These are phyloP conservation scores for Apogon talboti DNA, from an alignment of 2,797 vertebrate genomes.

Conservation along the genomic window DNA sequence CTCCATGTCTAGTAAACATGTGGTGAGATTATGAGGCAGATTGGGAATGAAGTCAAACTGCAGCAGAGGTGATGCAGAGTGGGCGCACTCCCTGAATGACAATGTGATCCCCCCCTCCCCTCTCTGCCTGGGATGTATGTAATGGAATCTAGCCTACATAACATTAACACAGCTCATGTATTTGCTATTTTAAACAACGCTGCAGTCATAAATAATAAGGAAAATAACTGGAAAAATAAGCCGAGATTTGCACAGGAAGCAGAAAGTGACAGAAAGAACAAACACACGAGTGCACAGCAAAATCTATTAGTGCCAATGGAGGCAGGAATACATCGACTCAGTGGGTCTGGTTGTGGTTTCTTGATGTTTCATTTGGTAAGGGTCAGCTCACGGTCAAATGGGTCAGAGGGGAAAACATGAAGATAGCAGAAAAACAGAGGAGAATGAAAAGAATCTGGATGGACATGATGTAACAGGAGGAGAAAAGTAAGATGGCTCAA, in stretches of 20 bases:
- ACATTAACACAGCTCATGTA: neutral
- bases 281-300: neutral
- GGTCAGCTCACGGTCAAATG: conserved; percentile 26
- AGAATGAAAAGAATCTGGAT: neutral
- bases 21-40: conserved; percentile 51
- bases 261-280: conserved; percentile 15
- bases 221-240: neutral
- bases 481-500: conserved; percentile 1
- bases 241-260: conserved; percentile 1
- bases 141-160: neutral
- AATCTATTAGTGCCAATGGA: conserved; percentile 23
- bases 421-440: neutral
- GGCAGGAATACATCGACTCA: conserved; percentile 14
- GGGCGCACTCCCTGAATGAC: conserved; percentile 37
- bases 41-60: conserved; percentile 34
- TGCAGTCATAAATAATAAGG: conserved; percentile 14
- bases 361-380: neutral
- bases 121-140: neutral
- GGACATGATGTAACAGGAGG: neutral
- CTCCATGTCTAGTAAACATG: conserved; percentile 47
- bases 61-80: conserved; percentile 29
- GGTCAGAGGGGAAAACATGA: conserved; percentile 6
- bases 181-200: conserved; percentile 22
- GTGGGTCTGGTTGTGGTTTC: conserved; percentile 13
- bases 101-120: neutral